Evolutionary conservation across 2,888 invertebrate genomes (phyloP).

Genomic region (Clostera curtula): DNA sequence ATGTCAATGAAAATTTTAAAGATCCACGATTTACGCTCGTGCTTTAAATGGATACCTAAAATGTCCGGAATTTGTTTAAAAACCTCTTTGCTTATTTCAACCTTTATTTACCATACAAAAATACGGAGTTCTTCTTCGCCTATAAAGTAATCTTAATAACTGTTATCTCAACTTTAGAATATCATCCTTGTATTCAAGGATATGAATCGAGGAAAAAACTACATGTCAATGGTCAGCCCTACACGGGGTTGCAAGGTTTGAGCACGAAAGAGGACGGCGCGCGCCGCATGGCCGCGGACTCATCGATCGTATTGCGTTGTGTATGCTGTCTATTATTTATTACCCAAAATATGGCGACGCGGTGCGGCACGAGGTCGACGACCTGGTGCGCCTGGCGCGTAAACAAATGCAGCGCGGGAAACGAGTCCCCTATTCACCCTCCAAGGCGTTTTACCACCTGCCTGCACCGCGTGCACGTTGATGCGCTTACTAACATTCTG

Average conservation of each 20-base stretch:
- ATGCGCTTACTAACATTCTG: slow-evolving; percentile 15
- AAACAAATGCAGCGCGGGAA: slow-evolving; percentile 62
- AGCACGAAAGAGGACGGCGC: slow-evolving; percentile 30
- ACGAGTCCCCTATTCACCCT: slow-evolving; percentile 40
- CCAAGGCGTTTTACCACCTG: slow-evolving; percentile 21
- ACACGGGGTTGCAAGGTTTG: slow-evolving; percentile 38
- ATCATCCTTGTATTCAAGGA: too few species aligned
- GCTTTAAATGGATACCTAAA: too few species aligned
- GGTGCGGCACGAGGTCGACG: slow-evolving; percentile 57
- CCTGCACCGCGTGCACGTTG: slow-evolving; percentile 11
- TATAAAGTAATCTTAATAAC: too few species aligned
- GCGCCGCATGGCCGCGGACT: slow-evolving; percentile 41
- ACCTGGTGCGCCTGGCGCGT: slow-evolving; percentile 47
- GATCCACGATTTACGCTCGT: too few species aligned
- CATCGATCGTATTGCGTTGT: slow-evolving; percentile 62
- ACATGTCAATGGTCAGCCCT: too few species aligned
- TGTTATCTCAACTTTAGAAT: too few species aligned
- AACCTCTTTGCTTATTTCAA: too few species aligned
- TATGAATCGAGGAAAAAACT: too few species aligned
- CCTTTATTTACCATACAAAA: too few species aligned
- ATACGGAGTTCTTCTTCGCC: too few species aligned
- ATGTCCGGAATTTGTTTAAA: too few species aligned
- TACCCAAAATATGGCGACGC: slow-evolving; percentile 68
- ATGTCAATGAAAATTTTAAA: too few species aligned
- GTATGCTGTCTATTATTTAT: slow-evolving; percentile 68